Base-by-base conservation (phyloP, 2,888 invertebrate genomes). In the Dasypogon diadema region DNA sequence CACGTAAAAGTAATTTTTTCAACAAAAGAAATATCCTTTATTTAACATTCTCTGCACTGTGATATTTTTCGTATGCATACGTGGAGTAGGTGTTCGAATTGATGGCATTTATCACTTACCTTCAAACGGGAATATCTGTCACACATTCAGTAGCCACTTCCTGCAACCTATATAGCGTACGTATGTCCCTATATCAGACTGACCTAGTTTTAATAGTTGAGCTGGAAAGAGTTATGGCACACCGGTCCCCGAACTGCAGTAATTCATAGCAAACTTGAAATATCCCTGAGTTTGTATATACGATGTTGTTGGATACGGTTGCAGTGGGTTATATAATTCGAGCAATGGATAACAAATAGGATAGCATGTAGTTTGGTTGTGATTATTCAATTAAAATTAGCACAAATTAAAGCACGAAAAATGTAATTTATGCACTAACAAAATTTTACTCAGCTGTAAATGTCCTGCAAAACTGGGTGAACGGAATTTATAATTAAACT, bases 161-260 rank as follows among this genome's bases (percentile, higher is more conserved):
- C n/a, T n/a, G n/a, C n/a, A n/a, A n/a, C n/a, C n/a, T n/a, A n/a
- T n/a, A n/a, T n/a, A 16, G 10, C 18, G 10, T 37, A 34, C 37
- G 21, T 18, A 60, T 1, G 18, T 16, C 6, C 37, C 16, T 22
- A 37, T n/a, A 60, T 34, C 60, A 60, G 60, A 18, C 37, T 37
- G 60, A 60, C 60, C 60, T 60, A 60, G 14, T 60, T 60, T 18
- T 37, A 60, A 60, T 60, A 60, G 60, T 37, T 60, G 37, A 60
- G 60, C 60, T 37, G 12, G 3, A 21, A 37, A 37, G 60, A 60
- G 37, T 60, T 60, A 60, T 60, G 60, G 60, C 37, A 16, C 37
- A 12, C 37, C 21, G 34, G 60, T 60, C 37, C 37, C 34, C 37
- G 60, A 34, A 60, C 16, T 60, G 37, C 37, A 34, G 12, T 58